phyloP scores from a whole-genome alignment of 2,113 vertebrate species.

The Mola mola region DNA sequence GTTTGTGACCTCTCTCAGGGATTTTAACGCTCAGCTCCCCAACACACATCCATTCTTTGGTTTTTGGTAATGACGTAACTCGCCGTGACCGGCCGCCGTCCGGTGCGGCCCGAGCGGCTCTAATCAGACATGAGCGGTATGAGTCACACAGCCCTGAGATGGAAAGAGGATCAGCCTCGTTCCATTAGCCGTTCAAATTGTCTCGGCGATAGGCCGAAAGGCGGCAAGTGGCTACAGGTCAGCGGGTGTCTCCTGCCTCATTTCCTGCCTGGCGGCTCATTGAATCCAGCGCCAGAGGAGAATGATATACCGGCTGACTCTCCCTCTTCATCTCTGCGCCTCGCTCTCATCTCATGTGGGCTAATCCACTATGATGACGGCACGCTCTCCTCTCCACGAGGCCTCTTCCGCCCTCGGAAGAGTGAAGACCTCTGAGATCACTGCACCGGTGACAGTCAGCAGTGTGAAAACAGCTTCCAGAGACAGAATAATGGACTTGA shows the following conservation, averaged over 20 bases:
- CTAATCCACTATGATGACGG: conserved; percentile 56
- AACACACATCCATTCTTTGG: conserved; percentile 14
- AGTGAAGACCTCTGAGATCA: conserved; percentile 14
- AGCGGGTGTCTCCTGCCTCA: conserved; percentile 68
- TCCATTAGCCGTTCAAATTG: conserved; percentile 74
- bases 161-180: conserved; percentile 51
- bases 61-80: conserved; percentile 49
- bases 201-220: conserved; percentile 67
- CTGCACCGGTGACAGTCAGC: no score
- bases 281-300: conserved; percentile 27
- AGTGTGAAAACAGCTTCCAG: no score
- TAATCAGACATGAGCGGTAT: conserved; percentile 61
- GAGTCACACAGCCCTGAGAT: conserved; percentile 51
- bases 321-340: conserved; percentile 25
- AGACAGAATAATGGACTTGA: no score
- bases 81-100: conserved; percentile 23
- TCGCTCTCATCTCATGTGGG: conserved; percentile 19
- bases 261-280: conserved; percentile 70
- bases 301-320: conserved; percentile 48
- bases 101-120: conserved; percentile 50
- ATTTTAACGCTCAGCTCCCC: conserved; percentile 44
- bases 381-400: conserved; percentile 44
- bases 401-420: conserved; percentile 50
- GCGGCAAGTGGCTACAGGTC: conserved; percentile 63
- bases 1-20: conserved; percentile 51